Conservation (phyloP, 2,888 invertebrate species). For the Meganola albula region DNA sequence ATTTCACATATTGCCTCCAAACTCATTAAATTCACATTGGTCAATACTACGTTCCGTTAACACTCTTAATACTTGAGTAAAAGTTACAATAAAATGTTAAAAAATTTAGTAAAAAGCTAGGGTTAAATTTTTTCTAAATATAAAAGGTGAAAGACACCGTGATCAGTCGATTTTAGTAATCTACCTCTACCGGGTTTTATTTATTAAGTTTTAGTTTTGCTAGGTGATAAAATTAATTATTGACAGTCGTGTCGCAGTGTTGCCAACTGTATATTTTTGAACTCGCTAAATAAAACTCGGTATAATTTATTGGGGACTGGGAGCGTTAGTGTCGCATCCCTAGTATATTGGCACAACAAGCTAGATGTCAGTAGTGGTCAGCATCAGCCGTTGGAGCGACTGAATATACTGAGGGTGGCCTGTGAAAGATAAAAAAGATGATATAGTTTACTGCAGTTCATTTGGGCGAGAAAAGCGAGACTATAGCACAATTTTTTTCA, state of each 20-base stretch:
- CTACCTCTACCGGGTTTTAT: slow-evolving; percentile 18
- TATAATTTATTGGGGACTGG: too few species aligned
- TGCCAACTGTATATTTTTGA: slow-evolving; percentile 11
- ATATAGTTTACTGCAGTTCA: too few species aligned
- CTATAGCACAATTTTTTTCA: too few species aligned
- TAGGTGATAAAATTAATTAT: too few species aligned
- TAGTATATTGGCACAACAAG: slow-evolving; percentile 49
- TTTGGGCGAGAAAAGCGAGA: too few species aligned
- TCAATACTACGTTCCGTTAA: slow-evolving; percentile 18
- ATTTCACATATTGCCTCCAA: slow-evolving; percentile 29
- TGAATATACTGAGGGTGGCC: slow-evolving; percentile 69
- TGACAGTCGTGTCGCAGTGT: too few species aligned
- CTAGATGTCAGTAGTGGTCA: slow-evolving; percentile 64
- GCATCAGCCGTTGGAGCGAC: slow-evolving; percentile 59
- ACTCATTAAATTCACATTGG: slow-evolving; percentile 29
- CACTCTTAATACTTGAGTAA: slow-evolving; percentile 22
- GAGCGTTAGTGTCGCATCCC: slow-evolving; percentile 27
- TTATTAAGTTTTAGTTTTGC: too few species aligned
- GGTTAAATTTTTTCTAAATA: slow-evolving; percentile 15
- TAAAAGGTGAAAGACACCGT: slow-evolving; percentile 38
- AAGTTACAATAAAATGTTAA: slow-evolving; percentile 24
- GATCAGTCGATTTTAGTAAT: slow-evolving; percentile 41
- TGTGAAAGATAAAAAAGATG: slow-evolving; percentile 30
- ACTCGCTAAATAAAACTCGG: too few species aligned
- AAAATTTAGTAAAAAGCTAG: slow-evolving; percentile 28